Base-by-base conservation (phyloP, 2,888 invertebrate species). In the Sthenelais limicola region DNA sequence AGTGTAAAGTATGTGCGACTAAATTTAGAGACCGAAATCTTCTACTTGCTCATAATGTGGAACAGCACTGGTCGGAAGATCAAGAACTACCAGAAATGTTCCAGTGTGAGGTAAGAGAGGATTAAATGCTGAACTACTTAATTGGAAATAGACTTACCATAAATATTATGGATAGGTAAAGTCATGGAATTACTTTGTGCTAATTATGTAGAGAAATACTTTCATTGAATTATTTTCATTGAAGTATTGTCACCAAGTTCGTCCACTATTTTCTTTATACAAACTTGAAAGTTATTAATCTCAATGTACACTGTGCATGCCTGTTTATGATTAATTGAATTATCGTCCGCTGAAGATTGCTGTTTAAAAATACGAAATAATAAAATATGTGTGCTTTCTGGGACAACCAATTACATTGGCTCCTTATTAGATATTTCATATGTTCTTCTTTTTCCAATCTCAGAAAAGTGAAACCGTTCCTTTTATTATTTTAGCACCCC, bases 11-110 rank as follows among this genome's bases (percentile, higher is more conserved):
- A 43, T 62, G 62, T 24, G 21, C 35, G 21, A 21, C 43, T 4
- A 35, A 62, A 43, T 62, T 62, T 43, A 35, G 38, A 1, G 62
- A 62, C 9, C 3, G 38, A 9, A 62, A 62, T 26, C 62, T 38
- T 9, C 62, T 62, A 1, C 24, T 62, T 21, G 62, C 62, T 7
- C 62, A 62, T 43, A 62, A 62, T 26, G 38, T 62, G 21, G 35
- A 62, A 28, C 62, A 35, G 12, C 62, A 62, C 38, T 62, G 62
- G 62, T 12, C 3, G 15, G 62, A 62, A n/a, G 62, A 43, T 1
- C 3, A 38, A 26, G 38, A 62, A 21, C 62, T 62, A 1, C 62
- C 62, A 9, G 62, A 62, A 43, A 62, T 62, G 26, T 62, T 38
- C 24, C 26, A 35, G n/a, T 62, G 62, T 21, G 21, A 38, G 62